phyloP scores from a whole-genome alignment of 1,140 invertebrate genomes.

The Cecropterus lyciades region DNA sequence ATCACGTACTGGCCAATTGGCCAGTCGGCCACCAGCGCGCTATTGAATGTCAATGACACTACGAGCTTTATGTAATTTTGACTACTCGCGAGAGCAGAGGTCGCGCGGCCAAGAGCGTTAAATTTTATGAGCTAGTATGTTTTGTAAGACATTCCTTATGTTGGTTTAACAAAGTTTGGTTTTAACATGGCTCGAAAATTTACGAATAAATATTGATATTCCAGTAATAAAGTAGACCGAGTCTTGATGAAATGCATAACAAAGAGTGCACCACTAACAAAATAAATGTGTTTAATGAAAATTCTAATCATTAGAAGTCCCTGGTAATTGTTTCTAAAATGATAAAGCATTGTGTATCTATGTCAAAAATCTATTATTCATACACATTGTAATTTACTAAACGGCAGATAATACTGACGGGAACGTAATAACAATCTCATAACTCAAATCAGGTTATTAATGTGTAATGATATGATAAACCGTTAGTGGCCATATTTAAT shows the following conservation, averaged over 20 bases:
- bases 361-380: slow-evolving; percentile 8
- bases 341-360: background rate
- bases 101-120: slow-evolving; percentile 14
- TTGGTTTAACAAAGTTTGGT: background rate
- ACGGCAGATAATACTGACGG: slow-evolving; percentile 10
- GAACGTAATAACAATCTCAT: slow-evolving; percentile 26
- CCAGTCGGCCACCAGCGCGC: slow-evolving; percentile 49
- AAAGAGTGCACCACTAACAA: too few relatives aligned
- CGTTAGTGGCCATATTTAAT: slow-evolving; percentile 1
- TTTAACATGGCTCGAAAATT: background rate
- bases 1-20: slow-evolving; percentile 52
- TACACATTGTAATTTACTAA: slow-evolving; percentile 19
- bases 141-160: slow-evolving; percentile 8
- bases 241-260: too few relatives aligned
- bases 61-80: slow-evolving; percentile 52
- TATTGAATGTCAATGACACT: slow-evolving; percentile 61
- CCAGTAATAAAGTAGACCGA: too few relatives aligned
- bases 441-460: slow-evolving; percentile 29
- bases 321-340: too few relatives aligned
- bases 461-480: background rate
- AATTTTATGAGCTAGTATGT: slow-evolving; percentile 5
- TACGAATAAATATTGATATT: too few relatives aligned
- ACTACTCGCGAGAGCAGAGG: slow-evolving; percentile 36
- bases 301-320: too few relatives aligned
- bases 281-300: too few relatives aligned